Base-by-base conservation (phyloP, 2,888 invertebrate genomes). In the Hoplodrina blanda region DNA sequence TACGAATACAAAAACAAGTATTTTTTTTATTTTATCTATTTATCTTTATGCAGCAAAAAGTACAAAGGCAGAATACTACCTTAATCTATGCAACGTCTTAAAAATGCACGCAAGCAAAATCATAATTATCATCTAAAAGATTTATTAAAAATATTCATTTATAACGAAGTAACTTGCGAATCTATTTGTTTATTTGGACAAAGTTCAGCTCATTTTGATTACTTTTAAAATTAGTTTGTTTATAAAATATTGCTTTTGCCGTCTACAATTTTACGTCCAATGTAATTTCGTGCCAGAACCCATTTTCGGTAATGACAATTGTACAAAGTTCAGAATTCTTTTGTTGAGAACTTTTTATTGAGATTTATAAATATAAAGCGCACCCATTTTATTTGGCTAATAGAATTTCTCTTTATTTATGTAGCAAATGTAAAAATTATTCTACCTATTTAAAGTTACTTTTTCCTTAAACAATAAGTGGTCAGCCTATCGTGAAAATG, bases 131-230 rank as follows among this genome's bases (percentile, higher is more conserved):
- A 1, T 13, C 41, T 41, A 13, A 4, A 56, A 63, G 63, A 75
- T 75, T 69, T 76, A 75, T 69, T 57, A 13, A 75, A 61, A 33
- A 65, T 44, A 25, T 61, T 63, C n/a, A 49, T 17, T 62, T 62
- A 4, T 61, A 25, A 69, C 61, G n/a, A 63, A 63, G 37, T 7
- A 55, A 60, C 54, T 64, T 55, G 64, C 46, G 46, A 37, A 64
- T 60, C 60, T 49, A 30, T 57, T 64, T 46, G 19, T 37, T 69
- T 66, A 62, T 65, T 65, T 64, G 37, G 25, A 52, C 46, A 54
- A n/a, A 52, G 11, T 50, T 53, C 44, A 50, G 54, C 13, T 30
- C 15, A 25, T 62, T 76, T 56, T 65, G 64, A 61, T 70, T 73
- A 69, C 67, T 61, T 70, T 61, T 56, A 33, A 64, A 70, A 65